Conservation (phyloP, 2,113 vertebrate genomes). For the Oreochromis spilurus region DNA sequence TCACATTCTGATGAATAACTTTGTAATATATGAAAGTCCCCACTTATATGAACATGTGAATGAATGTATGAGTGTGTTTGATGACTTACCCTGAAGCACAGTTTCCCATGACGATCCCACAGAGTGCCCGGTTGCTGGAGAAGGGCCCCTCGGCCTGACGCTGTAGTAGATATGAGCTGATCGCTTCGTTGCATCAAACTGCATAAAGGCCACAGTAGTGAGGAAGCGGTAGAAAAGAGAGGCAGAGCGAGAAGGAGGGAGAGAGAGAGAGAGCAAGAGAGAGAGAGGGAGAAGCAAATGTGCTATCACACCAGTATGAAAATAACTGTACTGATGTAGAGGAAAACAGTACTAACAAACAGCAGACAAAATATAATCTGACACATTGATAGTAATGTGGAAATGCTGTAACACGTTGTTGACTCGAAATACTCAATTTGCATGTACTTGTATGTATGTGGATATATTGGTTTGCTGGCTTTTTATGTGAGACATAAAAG, state of each 20-base stretch:
- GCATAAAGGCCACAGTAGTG: neutral
- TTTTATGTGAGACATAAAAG: neutral
- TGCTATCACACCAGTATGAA: neutral
- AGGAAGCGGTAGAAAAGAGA: neutral
- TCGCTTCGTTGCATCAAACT: neutral
- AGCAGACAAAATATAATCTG: neutral
- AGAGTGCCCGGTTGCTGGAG: neutral
- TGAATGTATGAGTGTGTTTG: neutral
- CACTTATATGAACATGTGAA: neutral
- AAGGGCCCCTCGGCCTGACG: neutral
- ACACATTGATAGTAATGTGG: neutral
- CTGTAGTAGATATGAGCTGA: neutral
- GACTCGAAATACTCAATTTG: neutral
- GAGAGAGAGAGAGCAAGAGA: neutral
- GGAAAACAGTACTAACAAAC: neutral
- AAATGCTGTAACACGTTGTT: neutral
- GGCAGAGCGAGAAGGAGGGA: neutral
- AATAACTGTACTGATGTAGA: neutral
- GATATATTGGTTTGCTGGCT: neutral
- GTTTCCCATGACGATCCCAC: constrained; percentile 49
- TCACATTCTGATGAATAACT: neutral
- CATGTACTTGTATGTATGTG: neutral
- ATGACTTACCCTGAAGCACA: constrained; percentile 46
- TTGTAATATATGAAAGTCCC: neutral
- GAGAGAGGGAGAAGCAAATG: neutral